Evolutionary conservation across 2,797 vertebrate species (phyloP), one percentile per base, ranked within the genome.

Genomic region (Sebastes glaucus): DNA sequence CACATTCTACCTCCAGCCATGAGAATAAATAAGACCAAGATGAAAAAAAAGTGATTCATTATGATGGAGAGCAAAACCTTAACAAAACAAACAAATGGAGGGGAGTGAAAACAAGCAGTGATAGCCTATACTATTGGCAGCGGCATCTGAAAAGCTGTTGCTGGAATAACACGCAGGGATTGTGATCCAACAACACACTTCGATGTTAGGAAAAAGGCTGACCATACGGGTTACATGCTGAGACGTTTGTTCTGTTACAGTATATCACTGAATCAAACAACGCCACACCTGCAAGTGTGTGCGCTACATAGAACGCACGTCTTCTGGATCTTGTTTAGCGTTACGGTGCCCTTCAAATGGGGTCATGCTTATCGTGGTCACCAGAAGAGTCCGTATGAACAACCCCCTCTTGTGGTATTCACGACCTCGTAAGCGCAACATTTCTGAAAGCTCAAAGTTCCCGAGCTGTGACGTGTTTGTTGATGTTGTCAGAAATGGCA

Each of bases 1-100:
- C 91, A 89, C 90, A 87, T 92, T 94, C 92, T 90, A 93, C 94
- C 93, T 88, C 90, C 84, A 93, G 95, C 93, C 88, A 94, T 85
- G 88, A 92, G 91, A 94, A 94, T 95, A 95, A 95, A 94, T 95
- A 95, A 95, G 94, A 94, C 94, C 93, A 90, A 92, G 90, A 93
- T 93, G 92, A 87, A 90, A 91, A 85, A 85, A 93, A 85, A 85
- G 92, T 93, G 93, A 95, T 95, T 95, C 92, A 94, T 95, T 95
- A 94, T 95, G 93, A 95, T 91, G 91, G 93, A 93, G 86, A 90
- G 92, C 84, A 88, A 95, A 94, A 94, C 93, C 92, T 94, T 92
- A 92, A 92, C 90, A 94, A 95, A 95, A 94, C 94, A 95, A 95
- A 95, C 93, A 95, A 93, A 91, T 90, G 78, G 84, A 84, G 81